phyloP scores from a whole-genome alignment of 2,888 invertebrate genomes.

The Drosophila anomelani region DNA sequence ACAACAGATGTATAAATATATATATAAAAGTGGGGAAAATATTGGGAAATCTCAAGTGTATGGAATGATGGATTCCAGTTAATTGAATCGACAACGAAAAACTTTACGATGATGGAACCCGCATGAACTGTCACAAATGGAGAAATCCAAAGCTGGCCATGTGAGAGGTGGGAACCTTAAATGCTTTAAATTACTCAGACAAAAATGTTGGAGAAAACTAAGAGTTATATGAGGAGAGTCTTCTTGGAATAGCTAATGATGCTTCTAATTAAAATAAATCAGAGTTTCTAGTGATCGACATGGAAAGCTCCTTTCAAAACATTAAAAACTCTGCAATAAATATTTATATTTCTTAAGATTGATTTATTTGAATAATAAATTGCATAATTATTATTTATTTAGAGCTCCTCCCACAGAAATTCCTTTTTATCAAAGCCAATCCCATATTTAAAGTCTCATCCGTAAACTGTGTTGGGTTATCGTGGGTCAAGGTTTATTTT shows the following conservation, averaged over 20 bases:
- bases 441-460: background rate
- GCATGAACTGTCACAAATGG: slow-evolving; percentile 34
- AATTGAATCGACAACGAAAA: slow-evolving; percentile 24
- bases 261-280: slow-evolving; percentile 7
- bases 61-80: slow-evolving; percentile 5
- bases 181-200: slow-evolving; percentile 23
- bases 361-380: background rate
- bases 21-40: background rate
- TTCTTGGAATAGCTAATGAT: slow-evolving; percentile 12
- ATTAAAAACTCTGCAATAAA: too few species aligned
- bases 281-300: background rate
- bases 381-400: background rate
- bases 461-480: slow-evolving; percentile 3
- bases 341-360: background rate
- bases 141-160: slow-evolving; percentile 22
- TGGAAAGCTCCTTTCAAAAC: background rate
- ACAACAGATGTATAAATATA: background rate
- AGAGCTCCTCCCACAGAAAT: slow-evolving; percentile 1
- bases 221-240: background rate
- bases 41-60: slow-evolving; percentile 12
- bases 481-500: slow-evolving; percentile 17
- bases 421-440: slow-evolving; percentile 12
- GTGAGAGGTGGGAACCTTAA: slow-evolving; percentile 28
- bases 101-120: slow-evolving; percentile 28
- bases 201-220: slow-evolving; percentile 16